A percentile compares a stretch with the other conserved stretches of the same genome.
Conservation (phyloP, 2,888 invertebrate genomes). For the Digitonthophagus gazella region DNA sequence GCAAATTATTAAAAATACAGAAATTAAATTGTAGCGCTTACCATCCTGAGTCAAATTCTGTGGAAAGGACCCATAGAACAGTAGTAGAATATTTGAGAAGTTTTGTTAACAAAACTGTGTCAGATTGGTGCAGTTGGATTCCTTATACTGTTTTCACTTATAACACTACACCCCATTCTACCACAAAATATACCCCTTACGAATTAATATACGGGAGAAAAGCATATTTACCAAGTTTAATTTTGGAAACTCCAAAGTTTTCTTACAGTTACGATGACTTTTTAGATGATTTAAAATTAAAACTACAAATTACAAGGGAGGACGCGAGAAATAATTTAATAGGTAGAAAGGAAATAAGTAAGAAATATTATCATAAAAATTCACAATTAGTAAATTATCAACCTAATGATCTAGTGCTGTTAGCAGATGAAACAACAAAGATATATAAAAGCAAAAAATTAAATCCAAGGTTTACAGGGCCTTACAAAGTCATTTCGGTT, state of each 20-base stretch:
- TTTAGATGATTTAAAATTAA: constrained; percentile 29
- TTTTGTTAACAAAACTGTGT: constrained; percentile 36
- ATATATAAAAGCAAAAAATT: too few species aligned
- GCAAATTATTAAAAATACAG: constrained; percentile 38
- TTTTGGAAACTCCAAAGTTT: constrained; percentile 33
- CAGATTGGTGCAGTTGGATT: constrained; percentile 42
- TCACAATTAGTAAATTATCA: too few species aligned
- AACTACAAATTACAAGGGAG: too few species aligned
- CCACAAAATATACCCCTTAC: too few species aligned
- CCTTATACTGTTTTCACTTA: constrained; percentile 38
- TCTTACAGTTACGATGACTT: constrained; percentile 37
- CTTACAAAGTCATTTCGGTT: too few species aligned
- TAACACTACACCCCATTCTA: too few species aligned
- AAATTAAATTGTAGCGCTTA: constrained; percentile 33
- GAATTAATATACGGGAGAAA: constrained; percentile 35
- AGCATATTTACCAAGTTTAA: constrained; percentile 28
- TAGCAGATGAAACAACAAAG: too few species aligned
- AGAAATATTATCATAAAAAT: too few species aligned
- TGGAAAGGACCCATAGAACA: constrained; percentile 41
- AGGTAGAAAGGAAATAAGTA: too few species aligned
- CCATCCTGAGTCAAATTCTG: constrained; percentile 30
- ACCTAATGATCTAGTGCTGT: too few species aligned
- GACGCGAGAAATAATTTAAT: too few species aligned
- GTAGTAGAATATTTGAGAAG: constrained; percentile 40
- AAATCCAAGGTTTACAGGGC: too few species aligned